Evolutionary conservation across 2,113 vertebrate species (phyloP), one percentile per base, ranked within the genome.

Genomic region (Echinops telfairi): DNA sequence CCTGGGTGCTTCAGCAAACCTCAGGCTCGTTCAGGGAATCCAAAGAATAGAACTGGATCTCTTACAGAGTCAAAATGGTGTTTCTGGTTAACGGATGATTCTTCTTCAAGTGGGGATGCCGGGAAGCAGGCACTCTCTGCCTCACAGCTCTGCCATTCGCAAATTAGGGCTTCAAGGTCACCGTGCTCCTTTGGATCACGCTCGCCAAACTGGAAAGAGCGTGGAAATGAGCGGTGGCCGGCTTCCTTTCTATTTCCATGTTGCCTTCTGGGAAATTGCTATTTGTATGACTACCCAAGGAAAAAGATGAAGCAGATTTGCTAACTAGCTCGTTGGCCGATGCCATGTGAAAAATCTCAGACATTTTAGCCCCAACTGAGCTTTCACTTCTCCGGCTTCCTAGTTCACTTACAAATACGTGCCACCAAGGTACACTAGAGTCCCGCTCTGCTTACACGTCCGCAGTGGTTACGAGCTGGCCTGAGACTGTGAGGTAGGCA

Each of bases 301-400:
- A 84, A 43, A 58, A 66, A 36, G 38, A 83, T 47, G 38, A 78
- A 80, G 33, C 3, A 19, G 73, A 15, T 85, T 64, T 19, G 23
- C 1, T 33, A 9, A 68, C 29, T 6, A 83, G 22, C n/a, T 8
- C 29, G 6, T 15, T 16, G 7, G 19, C 53, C 27, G 73, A 66
- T 73, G 33, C 15, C 47, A 14, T 0, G 1, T n/a, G 12, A 36
- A 77, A 86, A 40, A 33, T 86, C 36, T 31, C 40, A 29, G 83
- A 62, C 87, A 33, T 53, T 60, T 86, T 33, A 68, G 16, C 20
- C 22, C 38, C 6, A 31, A 17, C 57, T 70, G 70, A n/a, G 11
- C 78, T 89, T 58, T 90, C 20, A 29, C 78, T 70, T 96, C 75
- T 89, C 33, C 68, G 66, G 81, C 68, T 27, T 73, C 33, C 53